Conservation (phyloP, 2,797 vertebrate genomes). For the Rhincodon typus region DNA sequence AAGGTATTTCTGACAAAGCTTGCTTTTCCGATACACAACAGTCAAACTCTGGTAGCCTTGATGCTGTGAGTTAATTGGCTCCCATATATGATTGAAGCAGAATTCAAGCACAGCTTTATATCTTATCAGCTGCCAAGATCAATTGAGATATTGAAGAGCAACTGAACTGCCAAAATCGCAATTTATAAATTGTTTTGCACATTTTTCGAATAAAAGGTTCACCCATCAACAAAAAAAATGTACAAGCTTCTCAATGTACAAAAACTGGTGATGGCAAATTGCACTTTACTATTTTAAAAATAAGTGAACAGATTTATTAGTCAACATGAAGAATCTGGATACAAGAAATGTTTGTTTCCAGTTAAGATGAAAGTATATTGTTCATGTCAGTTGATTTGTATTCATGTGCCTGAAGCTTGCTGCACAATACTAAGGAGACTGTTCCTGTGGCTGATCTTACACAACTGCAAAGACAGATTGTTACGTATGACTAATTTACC, state of each 20-base stretch:
- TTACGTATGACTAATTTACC: not conserved
- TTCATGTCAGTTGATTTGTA: not conserved
- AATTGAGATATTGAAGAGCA: not conserved
- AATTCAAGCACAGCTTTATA: not conserved
- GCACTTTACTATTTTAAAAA: not conserved
- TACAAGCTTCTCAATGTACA: not conserved
- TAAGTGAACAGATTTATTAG: no score
- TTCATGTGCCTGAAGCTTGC: not conserved
- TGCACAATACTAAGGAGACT: not conserved
- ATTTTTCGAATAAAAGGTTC: not conserved
- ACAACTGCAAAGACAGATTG: not conserved
- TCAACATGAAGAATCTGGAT: not conserved
- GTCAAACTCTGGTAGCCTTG: no score
- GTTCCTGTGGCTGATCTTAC: no score
- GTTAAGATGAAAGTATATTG: not conserved
- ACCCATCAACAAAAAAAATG: no score
- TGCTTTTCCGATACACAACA: no score
- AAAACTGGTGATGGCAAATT: not conserved
- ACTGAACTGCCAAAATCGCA: not conserved
- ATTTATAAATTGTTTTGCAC: not conserved
- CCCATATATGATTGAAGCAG: not conserved
- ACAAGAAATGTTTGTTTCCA: not conserved
- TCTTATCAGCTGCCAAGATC: not conserved
- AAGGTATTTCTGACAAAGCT: not conserved
- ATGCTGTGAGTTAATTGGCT: not conserved